Evolutionary conservation across 1,140 invertebrate species (phyloP).

Genomic region (Drosophila trapezifrons): DNA sequence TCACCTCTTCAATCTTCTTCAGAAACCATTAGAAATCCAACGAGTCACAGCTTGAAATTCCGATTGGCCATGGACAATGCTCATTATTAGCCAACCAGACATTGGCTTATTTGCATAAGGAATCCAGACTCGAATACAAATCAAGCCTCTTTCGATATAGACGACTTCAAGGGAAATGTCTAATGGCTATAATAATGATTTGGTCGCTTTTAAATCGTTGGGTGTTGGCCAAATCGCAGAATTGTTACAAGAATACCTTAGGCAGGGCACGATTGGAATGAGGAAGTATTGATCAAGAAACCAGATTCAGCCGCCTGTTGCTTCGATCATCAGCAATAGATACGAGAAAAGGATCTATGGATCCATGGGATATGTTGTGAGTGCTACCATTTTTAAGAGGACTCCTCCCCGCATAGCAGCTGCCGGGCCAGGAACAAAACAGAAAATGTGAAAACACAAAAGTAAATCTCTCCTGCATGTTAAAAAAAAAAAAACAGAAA

Average conservation of each 20-base stretch:
- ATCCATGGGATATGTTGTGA: constrained; percentile 64
- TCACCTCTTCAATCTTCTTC: constrained; percentile 4
- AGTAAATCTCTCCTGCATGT: constrained; percentile 73
- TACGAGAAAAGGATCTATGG: constrained; percentile 12
- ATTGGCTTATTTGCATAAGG: constrained; percentile 31
- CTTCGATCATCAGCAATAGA: constrained; percentile 9
- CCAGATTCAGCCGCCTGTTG: not conserved
- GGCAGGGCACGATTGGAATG: constrained; percentile 15
- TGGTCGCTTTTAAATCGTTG: constrained; percentile 70
- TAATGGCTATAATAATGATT: constrained; percentile 31
- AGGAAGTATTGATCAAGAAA: constrained; percentile 10
- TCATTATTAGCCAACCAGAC: constrained; percentile 41
- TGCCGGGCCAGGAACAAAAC: constrained; percentile 41
- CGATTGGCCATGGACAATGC: constrained; percentile 13
- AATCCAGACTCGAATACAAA: constrained; percentile 39
- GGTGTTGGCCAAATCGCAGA: constrained; percentile 27
- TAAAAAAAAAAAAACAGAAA: too few relatives aligned
- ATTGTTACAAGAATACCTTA: constrained; percentile 4
- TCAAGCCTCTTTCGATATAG: constrained; percentile 7
- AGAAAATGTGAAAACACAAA: constrained; percentile 53
- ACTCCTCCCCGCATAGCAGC: constrained; percentile 38
- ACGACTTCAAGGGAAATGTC: constrained; percentile 58
- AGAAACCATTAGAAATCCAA: constrained; percentile 15
- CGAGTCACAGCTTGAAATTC: constrained; percentile 3
- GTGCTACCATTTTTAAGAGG: constrained; percentile 66